These are phyloP conservation scores for Coilia nasus DNA, from an alignment of 2,797 vertebrate genomes.

Conservation along the genomic window DNA sequence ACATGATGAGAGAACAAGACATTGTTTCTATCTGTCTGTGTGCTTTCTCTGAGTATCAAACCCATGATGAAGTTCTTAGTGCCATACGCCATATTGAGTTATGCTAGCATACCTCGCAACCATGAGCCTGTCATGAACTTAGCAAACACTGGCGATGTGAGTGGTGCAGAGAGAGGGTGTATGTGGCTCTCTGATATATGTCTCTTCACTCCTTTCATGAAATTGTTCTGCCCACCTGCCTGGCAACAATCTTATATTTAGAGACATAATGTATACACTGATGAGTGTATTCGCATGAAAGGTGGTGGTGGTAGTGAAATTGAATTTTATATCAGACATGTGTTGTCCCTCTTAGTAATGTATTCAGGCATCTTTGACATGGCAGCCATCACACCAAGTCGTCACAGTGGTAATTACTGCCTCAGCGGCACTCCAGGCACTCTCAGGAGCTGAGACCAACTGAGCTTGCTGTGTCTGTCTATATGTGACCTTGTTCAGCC, in stretches of 20 bases:
- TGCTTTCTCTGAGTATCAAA: neutral
- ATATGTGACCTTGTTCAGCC: neutral
- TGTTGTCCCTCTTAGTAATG: neutral
- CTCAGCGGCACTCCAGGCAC: neutral
- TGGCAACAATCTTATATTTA: too few relatives aligned
- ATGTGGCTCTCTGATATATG: too few relatives aligned
- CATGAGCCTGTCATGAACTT: too few relatives aligned
- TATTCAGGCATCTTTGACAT: neutral
- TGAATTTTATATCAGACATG: neutral
- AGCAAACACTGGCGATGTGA: too few relatives aligned
- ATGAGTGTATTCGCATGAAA: too few relatives aligned
- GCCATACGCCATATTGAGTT: neutral
- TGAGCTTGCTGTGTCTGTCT: neutral
- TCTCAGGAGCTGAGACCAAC: neutral
- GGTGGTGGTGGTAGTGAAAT: neutral
- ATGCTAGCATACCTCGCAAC: too few relatives aligned
- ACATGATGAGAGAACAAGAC: neutral
- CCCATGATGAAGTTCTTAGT: neutral
- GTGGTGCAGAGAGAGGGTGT: too few relatives aligned
- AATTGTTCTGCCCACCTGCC: too few relatives aligned
- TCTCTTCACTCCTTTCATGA: too few relatives aligned
- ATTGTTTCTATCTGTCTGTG: neutral
- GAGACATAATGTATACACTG: too few relatives aligned
- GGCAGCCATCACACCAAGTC: neutral
- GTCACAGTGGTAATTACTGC: neutral